Percentiles rank a stretch among this genome's conserved stretches.
These are phyloP conservation scores for Raja brachyura DNA, from an alignment of 2,113 vertebrate genomes.

Conservation along the genomic window DNA sequence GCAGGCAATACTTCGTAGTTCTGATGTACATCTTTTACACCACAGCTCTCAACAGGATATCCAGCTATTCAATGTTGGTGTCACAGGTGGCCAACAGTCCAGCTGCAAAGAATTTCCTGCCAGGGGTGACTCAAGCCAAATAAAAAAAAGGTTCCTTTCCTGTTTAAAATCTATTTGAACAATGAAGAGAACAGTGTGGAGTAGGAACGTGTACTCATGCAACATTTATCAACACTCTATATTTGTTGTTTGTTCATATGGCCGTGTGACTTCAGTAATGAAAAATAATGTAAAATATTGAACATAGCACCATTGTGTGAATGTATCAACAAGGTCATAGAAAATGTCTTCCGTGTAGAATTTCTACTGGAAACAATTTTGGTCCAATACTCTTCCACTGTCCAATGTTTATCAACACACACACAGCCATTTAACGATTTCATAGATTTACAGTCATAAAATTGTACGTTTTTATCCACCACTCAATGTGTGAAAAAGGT, in stretches of 20 bases:
- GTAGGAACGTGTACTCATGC: not conserved
- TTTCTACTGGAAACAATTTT: not conserved
- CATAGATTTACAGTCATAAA: no score
- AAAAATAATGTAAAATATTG: not conserved
- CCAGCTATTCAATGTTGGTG: constrained; percentile 74
- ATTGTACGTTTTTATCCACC: no score
- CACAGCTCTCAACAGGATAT: constrained; percentile 71
- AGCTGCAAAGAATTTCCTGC: constrained; percentile 71
- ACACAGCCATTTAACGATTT: not conserved
- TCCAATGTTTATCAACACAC: not conserved
- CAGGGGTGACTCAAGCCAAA: constrained; percentile 60
- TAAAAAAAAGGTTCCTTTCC: constrained; percentile 63
- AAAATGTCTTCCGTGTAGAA: not conserved
- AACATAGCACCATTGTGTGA: not conserved
- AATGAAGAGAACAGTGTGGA: constrained; percentile 48
- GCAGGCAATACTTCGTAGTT: constrained; percentile 49
- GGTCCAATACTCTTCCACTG: not conserved
- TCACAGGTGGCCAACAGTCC: constrained; percentile 64
- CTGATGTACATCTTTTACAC: constrained; percentile 46
- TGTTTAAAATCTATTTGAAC: constrained; percentile 58
- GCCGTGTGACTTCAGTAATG: not conserved
- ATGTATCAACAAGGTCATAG: not conserved
- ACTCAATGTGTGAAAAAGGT: no score
- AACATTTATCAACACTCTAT: constrained; percentile 49
- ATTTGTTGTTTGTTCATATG: not conserved